phyloP scores from a whole-genome alignment of 1,140 invertebrate genomes.

The Tetramorium parvispinum region DNA sequence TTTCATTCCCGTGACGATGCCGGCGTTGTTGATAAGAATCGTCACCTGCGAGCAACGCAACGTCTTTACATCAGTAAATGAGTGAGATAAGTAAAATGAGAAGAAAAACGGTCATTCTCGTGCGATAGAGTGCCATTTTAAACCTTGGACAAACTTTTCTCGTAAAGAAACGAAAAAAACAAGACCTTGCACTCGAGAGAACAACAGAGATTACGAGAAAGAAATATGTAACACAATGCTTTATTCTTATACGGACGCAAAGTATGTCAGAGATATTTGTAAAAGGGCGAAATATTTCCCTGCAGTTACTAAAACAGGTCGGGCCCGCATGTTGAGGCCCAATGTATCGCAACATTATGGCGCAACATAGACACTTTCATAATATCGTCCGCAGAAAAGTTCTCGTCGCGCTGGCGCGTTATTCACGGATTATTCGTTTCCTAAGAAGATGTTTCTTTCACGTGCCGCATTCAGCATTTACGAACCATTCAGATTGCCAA shows the following conservation, averaged over 20 bases:
- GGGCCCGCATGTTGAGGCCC: constrained; percentile 60
- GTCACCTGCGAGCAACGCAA: constrained; percentile 87
- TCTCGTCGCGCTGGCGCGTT: background rate
- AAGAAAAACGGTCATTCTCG: background rate
- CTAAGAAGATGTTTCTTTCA: background rate
- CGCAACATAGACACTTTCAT: constrained; percentile 76
- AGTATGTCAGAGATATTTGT: background rate
- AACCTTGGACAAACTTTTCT: background rate
- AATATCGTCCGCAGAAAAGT: constrained; percentile 71
- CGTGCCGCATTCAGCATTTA: background rate
- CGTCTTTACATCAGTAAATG: background rate
- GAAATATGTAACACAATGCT: background rate
- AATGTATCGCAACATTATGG: constrained; percentile 74
- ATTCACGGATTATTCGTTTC: background rate
- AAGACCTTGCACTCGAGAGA: background rate
- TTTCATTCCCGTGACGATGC: constrained; percentile 93
- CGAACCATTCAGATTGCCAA: background rate
- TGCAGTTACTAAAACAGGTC: constrained; percentile 66
- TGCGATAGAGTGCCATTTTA: background rate
- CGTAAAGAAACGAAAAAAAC: background rate
- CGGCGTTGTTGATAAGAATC: constrained; percentile 97
- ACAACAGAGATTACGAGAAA: background rate
- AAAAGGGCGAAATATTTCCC: constrained; percentile 7
- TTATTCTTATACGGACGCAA: background rate
- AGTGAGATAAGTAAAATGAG: background rate